Evolutionary conservation across 1,140 invertebrate genomes (phyloP).

Genomic region (Caerostris darwini): DNA sequence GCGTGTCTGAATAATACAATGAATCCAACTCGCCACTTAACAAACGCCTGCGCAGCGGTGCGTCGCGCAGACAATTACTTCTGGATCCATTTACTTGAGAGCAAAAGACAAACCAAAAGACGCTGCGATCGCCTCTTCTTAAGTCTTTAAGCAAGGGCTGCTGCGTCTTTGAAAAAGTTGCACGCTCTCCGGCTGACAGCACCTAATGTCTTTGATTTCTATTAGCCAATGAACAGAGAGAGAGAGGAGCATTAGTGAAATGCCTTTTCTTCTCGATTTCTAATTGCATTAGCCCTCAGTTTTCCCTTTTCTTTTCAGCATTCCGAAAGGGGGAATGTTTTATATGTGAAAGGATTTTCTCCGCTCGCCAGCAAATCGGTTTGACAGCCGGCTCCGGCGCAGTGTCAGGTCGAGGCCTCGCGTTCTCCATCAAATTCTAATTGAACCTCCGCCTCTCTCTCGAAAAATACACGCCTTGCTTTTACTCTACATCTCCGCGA

Average conservation of each 20-base stretch:
- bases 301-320: constrained; percentile 51
- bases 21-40: neutral
- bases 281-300: constrained; percentile 67
- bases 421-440: constrained; percentile 73
- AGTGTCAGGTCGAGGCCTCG: constrained; percentile 38
- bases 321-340: constrained; percentile 36
- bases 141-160: neutral
- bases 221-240: constrained; percentile 65
- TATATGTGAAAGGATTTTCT: constrained; percentile 55
- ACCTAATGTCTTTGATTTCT: constrained; percentile 75
- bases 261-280: constrained; percentile 50
- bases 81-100: constrained; percentile 11
- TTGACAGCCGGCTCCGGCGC: constrained; percentile 64
- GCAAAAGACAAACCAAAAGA: constrained; percentile 43
- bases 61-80: constrained; percentile 9
- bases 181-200: constrained; percentile 12
- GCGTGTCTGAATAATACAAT: neutral
- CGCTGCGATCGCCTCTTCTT: neutral
- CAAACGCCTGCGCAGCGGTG: neutral
- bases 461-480: neutral
- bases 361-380: constrained; percentile 30
- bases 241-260: constrained; percentile 24
- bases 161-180: constrained; percentile 38
- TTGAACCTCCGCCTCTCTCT: constrained; percentile 59
- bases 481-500: constrained; percentile 43